These are phyloP conservation scores for Leucania comma DNA, from an alignment of 2,888 invertebrate species.

Conservation along the genomic window DNA sequence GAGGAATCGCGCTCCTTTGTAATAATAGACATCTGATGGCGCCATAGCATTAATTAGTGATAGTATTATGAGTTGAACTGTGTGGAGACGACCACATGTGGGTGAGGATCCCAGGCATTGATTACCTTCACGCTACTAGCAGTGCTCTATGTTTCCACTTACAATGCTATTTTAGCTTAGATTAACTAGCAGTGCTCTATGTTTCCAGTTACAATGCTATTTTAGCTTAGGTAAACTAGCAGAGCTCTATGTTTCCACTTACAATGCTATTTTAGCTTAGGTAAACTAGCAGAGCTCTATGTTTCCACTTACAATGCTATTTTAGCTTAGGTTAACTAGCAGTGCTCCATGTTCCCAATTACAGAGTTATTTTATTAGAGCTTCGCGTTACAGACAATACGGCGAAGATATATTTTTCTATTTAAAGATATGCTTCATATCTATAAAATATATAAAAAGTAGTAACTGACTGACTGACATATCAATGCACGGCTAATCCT, in stretches of 20 bases:
- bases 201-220: neutral
- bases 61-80: constrained; percentile 21
- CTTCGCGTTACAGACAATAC: neutral
- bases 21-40: constrained; percentile 29
- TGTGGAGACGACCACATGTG: constrained; percentile 21
- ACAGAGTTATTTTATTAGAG: neutral
- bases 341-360: neutral
- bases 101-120: constrained; percentile 23
- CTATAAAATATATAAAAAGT: too few species aligned
- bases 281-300: neutral
- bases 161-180: too few species aligned
- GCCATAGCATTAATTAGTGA: constrained; percentile 47
- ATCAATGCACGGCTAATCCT: too few species aligned
- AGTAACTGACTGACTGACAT: too few species aligned
- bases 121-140: constrained; percentile 28
- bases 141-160: neutral
- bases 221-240: too few species aligned
- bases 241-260: neutral
- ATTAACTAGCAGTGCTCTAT: neutral
- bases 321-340: constrained; percentile 13
- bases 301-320: neutral
- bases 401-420: neutral
- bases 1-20: constrained; percentile 33
- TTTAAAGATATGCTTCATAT: too few species aligned
- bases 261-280: too few species aligned